Evolutionary conservation across 2,113 vertebrate genomes (phyloP).

Genomic region (Toxotes jaculatrix): DNA sequence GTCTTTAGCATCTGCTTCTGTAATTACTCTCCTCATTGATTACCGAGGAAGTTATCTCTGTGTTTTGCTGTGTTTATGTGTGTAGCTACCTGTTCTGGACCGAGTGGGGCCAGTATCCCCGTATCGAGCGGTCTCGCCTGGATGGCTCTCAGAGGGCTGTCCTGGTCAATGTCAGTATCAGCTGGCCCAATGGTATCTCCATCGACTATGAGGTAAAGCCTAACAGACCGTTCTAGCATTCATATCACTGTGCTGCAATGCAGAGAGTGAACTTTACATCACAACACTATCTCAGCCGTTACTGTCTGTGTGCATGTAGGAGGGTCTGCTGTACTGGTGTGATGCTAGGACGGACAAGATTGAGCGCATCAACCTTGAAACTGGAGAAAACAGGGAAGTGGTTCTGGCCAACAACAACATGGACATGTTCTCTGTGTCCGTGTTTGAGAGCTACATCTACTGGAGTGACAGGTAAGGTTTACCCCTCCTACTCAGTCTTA

Average conservation of each 20-base stretch:
- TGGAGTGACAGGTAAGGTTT: constrained; percentile 94
- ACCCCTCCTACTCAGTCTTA: background rate
- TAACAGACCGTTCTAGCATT: background rate
- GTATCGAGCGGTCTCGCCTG: constrained; percentile 93
- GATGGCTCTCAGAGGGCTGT: constrained; percentile 91
- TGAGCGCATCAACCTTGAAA: constrained; percentile 94
- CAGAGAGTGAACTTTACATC: background rate
- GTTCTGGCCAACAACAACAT: constrained; percentile 97
- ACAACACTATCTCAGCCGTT: background rate
- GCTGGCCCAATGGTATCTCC: constrained; percentile 98
- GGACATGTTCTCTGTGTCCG: constrained; percentile 99
- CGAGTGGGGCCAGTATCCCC: constrained; percentile 97
- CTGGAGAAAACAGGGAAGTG: constrained; percentile 92
- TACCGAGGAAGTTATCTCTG: constrained; percentile 14
- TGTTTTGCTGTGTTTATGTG: constrained; percentile 22
- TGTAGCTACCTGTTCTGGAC: constrained; percentile 97
- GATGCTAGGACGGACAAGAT: constrained; percentile 98
- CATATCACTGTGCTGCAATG: background rate
- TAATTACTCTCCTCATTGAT: constrained; percentile 24
- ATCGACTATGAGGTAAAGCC: constrained; percentile 93
- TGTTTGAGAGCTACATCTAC: constrained; percentile 97
- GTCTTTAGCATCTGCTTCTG: constrained; percentile 12
- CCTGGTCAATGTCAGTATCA: constrained; percentile 95
- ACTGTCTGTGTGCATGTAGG: constrained; percentile 78
- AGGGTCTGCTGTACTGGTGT: constrained; percentile 95